Conservation (phyloP, 2,888 invertebrate species). For the Cosmia trapezina region DNA sequence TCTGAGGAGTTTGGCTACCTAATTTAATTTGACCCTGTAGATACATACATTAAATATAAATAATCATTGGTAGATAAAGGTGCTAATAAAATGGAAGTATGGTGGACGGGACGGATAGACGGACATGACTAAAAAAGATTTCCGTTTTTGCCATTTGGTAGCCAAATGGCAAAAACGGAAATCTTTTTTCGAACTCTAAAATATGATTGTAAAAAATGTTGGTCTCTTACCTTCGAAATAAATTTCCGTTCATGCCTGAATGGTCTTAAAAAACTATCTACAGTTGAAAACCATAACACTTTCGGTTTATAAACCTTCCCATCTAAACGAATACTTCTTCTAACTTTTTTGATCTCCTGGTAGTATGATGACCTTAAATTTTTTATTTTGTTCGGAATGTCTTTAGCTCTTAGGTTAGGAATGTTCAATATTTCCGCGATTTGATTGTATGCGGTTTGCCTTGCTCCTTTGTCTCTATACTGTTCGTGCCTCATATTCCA, state of each 20-base stretch:
- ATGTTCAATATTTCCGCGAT: constrained; percentile 58
- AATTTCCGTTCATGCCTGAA: constrained; percentile 34
- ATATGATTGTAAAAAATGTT: not conserved
- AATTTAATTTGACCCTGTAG: no score
- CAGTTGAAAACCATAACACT: constrained; percentile 49
- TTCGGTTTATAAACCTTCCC: constrained; percentile 43
- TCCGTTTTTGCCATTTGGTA: not conserved
- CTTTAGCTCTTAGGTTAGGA: constrained; percentile 45
- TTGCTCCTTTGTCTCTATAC: constrained; percentile 48
- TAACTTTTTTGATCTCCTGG: constrained; percentile 61
- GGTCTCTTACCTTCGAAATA: constrained; percentile 41
- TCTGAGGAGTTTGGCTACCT: no score
- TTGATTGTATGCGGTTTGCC: constrained; percentile 56
- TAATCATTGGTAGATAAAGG: no score
- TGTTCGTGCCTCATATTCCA: constrained; percentile 53
- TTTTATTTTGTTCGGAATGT: constrained; percentile 64
- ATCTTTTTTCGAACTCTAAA: not conserved
- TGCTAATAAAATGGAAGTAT: no score
- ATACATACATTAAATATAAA: no score
- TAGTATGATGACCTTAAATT: constrained; percentile 63
- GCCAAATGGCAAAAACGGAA: no score
- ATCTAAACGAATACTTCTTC: constrained; percentile 36
- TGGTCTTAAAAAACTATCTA: constrained; percentile 49
- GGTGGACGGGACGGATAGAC: no score
- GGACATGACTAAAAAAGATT: not conserved